Base-by-base conservation (phyloP, 2,113 vertebrate species). In the Chionis minor region DNA sequence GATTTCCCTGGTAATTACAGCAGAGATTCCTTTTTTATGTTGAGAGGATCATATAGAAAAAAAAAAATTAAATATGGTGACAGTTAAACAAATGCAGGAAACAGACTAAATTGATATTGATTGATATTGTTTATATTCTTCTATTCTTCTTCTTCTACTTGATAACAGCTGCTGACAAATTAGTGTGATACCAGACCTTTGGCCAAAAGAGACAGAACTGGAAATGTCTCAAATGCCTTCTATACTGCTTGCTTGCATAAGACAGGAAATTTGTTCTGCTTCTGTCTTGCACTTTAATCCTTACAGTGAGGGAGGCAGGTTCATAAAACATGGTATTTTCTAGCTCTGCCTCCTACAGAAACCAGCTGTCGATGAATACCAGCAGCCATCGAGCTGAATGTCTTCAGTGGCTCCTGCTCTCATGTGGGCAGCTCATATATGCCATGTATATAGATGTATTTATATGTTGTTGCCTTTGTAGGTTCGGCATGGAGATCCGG, bases 1-100 rank as follows among this genome's bases (percentile, higher is more conserved):
- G 2, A 3, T 44, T 84, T n/a, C 8, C 9, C 9, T 73, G 15
- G 42, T 32, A 66, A 33, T 15, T 70, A 14, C 12, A 63, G 2
- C 6, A 66, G 12, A 30, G 2, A 52, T 0, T 52, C 8, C 5
- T 83, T 86, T 72, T 9, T 17, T 30, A 12, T 30, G 4, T 23
- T 52, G 22, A 59, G 4, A 61, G 2, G 14, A 67, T 2, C 1
- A 12, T n/a, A 13, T 23, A 0, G 2, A 5, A 21, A 22, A 1
- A 13, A 23, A 21, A 40, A 32, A 30, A 33, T 10, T 20, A 66
- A 59, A 8, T 7, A 38, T 8, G 75, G 3, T 12, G 13, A 35
- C 20, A 54, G 11, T 26, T 7, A 63, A 93, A 80, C 4, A 75
- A 71, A 56, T 13, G 3, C 10, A 85, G 61, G 6, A 72, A 72